phyloP scores from a whole-genome alignment of 2,888 invertebrate genomes.

The Cylindroiulus punctatus region DNA sequence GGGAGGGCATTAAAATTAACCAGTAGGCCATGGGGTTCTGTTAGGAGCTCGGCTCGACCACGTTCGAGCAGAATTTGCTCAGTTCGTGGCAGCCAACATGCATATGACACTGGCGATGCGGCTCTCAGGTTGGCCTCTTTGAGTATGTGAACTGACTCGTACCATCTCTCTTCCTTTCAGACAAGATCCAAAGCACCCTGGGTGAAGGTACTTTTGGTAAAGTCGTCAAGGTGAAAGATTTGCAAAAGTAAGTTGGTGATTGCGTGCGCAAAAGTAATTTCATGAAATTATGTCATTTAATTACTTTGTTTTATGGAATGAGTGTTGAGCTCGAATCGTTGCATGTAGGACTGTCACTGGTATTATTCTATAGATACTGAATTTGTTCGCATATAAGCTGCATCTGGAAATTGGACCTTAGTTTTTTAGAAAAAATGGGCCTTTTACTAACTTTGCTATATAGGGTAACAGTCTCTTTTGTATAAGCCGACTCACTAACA shows the following conservation, averaged over 20 bases:
- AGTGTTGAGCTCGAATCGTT: no score
- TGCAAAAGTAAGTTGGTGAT: constrained; percentile 81
- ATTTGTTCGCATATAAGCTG: neutral
- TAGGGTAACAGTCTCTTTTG: no score
- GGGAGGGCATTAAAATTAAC: neutral
- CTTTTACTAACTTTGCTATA: no score
- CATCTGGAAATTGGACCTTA: no score
- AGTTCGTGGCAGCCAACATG: neutral
- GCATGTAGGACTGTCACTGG: no score
- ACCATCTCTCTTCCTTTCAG: constrained; percentile 74
- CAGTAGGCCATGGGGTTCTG: neutral
- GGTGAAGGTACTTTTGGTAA: constrained; percentile 99
- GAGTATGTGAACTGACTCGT: neutral
- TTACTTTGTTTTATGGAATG: no score
- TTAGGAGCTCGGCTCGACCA: neutral
- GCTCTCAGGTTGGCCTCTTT: neutral
- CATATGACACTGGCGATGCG: neutral
- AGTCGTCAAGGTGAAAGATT: constrained; percentile 98
- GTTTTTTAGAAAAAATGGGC: neutral
- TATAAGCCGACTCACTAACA: no score
- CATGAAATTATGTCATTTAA: no score
- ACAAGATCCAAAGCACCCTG: constrained; percentile 97
- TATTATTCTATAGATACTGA: neutral
- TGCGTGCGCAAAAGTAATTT: neutral
- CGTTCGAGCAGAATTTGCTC: neutral